These are phyloP conservation scores for Aphelinus atriplicis DNA, from an alignment of 1,140 invertebrate genomes.

Conservation along the genomic window DNA sequence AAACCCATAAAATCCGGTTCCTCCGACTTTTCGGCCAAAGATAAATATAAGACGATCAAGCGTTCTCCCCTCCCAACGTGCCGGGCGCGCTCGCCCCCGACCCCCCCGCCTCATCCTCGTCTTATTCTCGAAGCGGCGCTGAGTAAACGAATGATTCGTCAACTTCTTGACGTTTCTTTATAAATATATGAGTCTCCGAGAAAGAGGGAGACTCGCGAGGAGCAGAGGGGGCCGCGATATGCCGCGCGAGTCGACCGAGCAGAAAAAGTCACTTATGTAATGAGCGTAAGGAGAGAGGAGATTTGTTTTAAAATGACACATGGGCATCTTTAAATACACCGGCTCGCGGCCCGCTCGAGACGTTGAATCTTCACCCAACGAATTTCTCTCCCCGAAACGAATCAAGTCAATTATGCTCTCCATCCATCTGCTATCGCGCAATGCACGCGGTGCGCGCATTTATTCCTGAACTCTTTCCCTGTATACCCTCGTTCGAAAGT, in stretches of 20 bases:
- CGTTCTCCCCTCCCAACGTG: neutral
- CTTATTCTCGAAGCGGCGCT: constrained; percentile 28
- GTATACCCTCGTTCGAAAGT: too few relatives aligned
- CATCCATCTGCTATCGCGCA: too few relatives aligned
- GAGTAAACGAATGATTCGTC: constrained; percentile 43
- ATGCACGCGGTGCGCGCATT: too few relatives aligned
- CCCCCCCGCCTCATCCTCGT: constrained; percentile 38
- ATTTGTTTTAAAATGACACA: neutral
- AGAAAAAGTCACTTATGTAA: constrained; percentile 20
- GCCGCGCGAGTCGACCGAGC: neutral
- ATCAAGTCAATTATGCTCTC: too few relatives aligned
- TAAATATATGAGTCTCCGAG: constrained; percentile 31
- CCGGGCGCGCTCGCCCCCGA: neutral
- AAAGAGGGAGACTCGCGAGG: neutral
- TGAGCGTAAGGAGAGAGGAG: neutral
- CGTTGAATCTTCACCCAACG: too few relatives aligned
- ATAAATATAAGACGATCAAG: constrained; percentile 37
- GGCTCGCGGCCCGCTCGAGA: too few relatives aligned
- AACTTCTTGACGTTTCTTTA: constrained; percentile 41
- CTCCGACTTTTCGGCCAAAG: constrained; percentile 36
- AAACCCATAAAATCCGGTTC: constrained; percentile 39
- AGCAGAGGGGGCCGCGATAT: neutral
- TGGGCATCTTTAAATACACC: too few relatives aligned
- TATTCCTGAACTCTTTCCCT: too few relatives aligned
- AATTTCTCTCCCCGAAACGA: too few relatives aligned